A percentile compares a stretch with the other conserved stretches of the same genome.
These are phyloP conservation scores for Polyergus mexicanus DNA, from an alignment of 1,140 invertebrate genomes.

Conservation along the genomic window DNA sequence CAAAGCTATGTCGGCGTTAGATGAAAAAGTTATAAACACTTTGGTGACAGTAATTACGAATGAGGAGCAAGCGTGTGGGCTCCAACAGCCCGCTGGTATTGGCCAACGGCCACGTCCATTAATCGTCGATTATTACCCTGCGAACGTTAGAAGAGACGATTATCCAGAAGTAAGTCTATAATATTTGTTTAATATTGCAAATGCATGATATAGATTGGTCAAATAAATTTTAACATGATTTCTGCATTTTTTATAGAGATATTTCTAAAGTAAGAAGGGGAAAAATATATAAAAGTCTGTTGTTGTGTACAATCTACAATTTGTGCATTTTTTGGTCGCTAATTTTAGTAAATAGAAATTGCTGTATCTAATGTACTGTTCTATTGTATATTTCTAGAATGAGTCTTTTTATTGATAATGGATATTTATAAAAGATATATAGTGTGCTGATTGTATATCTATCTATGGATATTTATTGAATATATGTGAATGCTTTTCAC, in stretches of 20 bases:
- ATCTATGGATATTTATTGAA: constrained; percentile 28
- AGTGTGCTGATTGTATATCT: background rate
- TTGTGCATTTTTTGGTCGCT: constrained; percentile 28
- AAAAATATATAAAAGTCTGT: constrained; percentile 12
- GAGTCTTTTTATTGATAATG: constrained; percentile 28
- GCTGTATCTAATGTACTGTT: constrained; percentile 34
- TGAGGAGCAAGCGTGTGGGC: constrained; percentile 91
- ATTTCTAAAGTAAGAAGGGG: constrained; percentile 58
- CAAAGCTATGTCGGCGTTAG: constrained; percentile 89
- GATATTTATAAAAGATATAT: constrained; percentile 30
- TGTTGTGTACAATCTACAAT: constrained; percentile 23
- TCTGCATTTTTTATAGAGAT: constrained; percentile 67
- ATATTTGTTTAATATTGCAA: constrained; percentile 1
- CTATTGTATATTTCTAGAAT: constrained; percentile 15
- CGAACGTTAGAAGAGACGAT: constrained; percentile 82
- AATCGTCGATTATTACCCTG: constrained; percentile 87
- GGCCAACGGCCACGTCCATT: constrained; percentile 92
- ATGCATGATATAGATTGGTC: constrained; percentile 2
- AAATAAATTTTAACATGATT: constrained; percentile 22
- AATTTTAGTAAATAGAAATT: constrained; percentile 24
- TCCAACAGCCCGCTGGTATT: constrained; percentile 92
- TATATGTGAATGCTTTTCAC: constrained; percentile 28
- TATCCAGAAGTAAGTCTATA: constrained; percentile 74
- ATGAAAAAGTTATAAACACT: constrained; percentile 91
- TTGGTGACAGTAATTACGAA: constrained; percentile 90